A percentile compares a stretch with the other conserved stretches of the same genome.
Evolutionary conservation across 2,113 vertebrate species (phyloP).

Genomic region (Trochalopteron elliotii): DNA sequence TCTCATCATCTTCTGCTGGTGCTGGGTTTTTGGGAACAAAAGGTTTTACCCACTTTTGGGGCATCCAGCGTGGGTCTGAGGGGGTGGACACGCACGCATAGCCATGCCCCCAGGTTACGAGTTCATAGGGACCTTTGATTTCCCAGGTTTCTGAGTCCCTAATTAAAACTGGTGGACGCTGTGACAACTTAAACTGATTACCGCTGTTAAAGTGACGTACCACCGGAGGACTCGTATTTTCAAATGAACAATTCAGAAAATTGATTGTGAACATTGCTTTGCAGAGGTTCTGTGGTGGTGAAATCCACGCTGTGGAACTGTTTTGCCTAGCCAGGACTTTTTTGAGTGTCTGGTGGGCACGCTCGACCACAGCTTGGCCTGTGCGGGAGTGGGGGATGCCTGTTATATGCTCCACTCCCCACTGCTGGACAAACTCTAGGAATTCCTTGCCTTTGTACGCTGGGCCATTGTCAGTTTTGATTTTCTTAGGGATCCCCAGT

Average conservation of each 20-base stretch:
- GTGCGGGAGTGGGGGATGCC: no score
- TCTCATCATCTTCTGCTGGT: no score
- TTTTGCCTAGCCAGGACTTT: neutral
- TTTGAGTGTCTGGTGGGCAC: neutral
- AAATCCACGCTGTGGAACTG: neutral
- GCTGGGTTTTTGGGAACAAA: no score
- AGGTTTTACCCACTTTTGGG: no score
- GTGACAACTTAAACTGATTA: neutral
- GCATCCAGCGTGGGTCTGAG: no score
- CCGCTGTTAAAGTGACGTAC: neutral
- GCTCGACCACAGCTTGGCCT: neutral
- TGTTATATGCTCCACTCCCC: neutral
- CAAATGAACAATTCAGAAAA: neutral
- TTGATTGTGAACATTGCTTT: neutral
- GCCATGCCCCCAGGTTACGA: no score
- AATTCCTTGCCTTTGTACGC: neutral
- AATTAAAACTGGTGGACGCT: no score
- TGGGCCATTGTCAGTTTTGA: no score
- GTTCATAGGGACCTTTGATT: no score
- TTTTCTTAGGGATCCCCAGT: no score
- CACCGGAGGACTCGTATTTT: neutral
- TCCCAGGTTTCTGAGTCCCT: no score
- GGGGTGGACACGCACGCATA: no score
- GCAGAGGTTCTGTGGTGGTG: neutral
- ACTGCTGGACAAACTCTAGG: neutral